Evolutionary conservation across 2,888 invertebrate species (phyloP), one percentile per base, ranked within the genome.

Genomic region (Thyatira batis): DNA sequence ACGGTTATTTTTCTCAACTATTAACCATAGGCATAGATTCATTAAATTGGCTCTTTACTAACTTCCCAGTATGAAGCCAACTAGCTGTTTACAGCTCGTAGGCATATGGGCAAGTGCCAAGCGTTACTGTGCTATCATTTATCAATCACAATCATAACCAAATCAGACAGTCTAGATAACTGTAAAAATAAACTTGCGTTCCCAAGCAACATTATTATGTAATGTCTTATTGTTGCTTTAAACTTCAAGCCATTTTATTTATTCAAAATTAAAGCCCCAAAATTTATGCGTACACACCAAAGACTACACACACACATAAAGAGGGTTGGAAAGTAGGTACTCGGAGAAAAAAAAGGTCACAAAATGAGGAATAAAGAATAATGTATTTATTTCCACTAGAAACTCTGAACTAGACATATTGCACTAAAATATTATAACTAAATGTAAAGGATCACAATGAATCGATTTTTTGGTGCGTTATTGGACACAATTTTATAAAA

Each of bases 331-430:
- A n/a, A n/a, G 23, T 4, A 23, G n/a, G 13, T 1, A 17, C 17
- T 1, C 8, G 6, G 17, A 17, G 5, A 1, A 58, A 53, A 61
- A 48, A 57, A 69, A 64, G n/a, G n/a, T 68, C 52, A 51, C 54
- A 48, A 60, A 61, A 51, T 48, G 55, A 58, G 20, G 49, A 57
- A 61, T 58, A 57, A 62, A 70, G 74, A 65, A 73, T 78, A 82
- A 78, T 69, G 62, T 72, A 73, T 80, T 79, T 78, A 78, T 74
- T 79, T 71, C 69, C 73, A 79, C 77, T 82, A 78, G 70, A 79
- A 80, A 73, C 67, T 76, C 72, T 74, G 77, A 82, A 79, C 78
- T 82, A 84, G 81, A 81, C 62, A 72, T 78, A 82, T 84, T 84
- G 82, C 82, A 82, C 81, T 82, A 75, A 77, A 73, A 73, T 61